Evolutionary conservation across 2,113 vertebrate species (phyloP), one percentile per base, ranked within the genome.

Genomic region (Dipodomys ordii): DNA sequence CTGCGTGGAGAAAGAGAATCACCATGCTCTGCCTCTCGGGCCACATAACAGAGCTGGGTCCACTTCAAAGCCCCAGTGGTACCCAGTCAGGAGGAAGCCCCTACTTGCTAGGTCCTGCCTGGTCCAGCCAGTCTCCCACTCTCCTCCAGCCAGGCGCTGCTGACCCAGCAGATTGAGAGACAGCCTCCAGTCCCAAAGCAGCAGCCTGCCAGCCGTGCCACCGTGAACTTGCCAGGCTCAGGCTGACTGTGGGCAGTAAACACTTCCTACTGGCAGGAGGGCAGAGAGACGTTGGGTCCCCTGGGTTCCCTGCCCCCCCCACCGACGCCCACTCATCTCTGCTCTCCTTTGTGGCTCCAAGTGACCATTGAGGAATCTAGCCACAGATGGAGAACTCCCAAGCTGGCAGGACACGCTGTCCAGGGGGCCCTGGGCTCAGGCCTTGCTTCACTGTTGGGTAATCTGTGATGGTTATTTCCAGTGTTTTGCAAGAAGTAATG

Each of bases 401-500:
- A 67, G 32, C 95, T 95, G 92, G 84, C 94, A 86, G 97, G 95
- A 98, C 97, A 97, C 7, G 53, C 97, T 93, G 96, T 97, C 95
- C 87, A 6, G 79, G 7, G 8, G 97, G 96, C 96, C 88, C 96
- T 73, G 88, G 95, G 97, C 97, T 95, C 88, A 96, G 96, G 90
- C 77, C 93, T 97, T 86, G 96, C 97, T 94, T 95, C 83, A 73
- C 96, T 74, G 83, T 93, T 97, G 98, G 97, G 97, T 97, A 97
- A 98, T 93, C 80, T 87, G 87, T 91, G 83, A 85, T 53, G 94
- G 94, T 97, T 97, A 97, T 97, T 97, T 97, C 97, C 97, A 97
- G 98, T 95, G 95, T 98, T 98, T 97, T 98, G 98, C 97, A 98
- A 97, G 97, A 98, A 97, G 97, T 95, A 88, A 96, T 96, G 96